A percentile compares a stretch with the other conserved stretches of the same genome.
These are phyloP conservation scores for Ovibos moschatus DNA, from an alignment of 2,113 vertebrate species.

Conservation along the genomic window DNA sequence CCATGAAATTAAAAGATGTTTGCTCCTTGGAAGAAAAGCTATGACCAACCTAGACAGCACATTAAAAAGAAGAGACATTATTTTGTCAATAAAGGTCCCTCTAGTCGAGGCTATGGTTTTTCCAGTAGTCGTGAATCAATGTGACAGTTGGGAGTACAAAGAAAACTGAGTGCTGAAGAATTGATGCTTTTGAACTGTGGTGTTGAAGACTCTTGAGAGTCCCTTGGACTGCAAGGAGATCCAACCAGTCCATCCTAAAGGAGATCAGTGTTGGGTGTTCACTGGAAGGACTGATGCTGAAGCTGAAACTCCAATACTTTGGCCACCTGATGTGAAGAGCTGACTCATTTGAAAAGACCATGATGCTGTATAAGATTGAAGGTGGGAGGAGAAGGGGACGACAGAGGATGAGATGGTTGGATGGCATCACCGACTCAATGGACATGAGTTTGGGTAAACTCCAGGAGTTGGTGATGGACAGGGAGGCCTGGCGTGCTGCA, in stretches of 20 bases:
- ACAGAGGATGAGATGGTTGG: background rate
- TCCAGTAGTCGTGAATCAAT: background rate
- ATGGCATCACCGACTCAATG: background rate
- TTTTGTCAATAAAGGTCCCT: background rate
- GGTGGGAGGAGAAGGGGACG: rapidly evolving
- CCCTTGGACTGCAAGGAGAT: background rate
- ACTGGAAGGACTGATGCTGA: background rate
- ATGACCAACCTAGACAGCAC: background rate
- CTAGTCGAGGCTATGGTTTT: background rate
- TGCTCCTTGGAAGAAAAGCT: background rate
- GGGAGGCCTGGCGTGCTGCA: background rate
- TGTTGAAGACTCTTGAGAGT: background rate
- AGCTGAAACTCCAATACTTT: background rate
- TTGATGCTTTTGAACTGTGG: background rate
- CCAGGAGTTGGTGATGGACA: background rate
- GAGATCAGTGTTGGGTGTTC: background rate
- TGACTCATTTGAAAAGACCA: background rate
- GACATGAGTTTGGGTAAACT: background rate
- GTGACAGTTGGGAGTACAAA: background rate
- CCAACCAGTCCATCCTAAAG: background rate
- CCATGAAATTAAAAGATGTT: background rate
- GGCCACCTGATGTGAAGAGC: background rate
- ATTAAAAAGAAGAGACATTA: background rate
- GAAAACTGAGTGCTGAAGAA: background rate
- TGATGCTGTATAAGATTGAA: background rate